phyloP scores from a whole-genome alignment of 2,113 vertebrate species.

The Amblyopsis rosae region DNA sequence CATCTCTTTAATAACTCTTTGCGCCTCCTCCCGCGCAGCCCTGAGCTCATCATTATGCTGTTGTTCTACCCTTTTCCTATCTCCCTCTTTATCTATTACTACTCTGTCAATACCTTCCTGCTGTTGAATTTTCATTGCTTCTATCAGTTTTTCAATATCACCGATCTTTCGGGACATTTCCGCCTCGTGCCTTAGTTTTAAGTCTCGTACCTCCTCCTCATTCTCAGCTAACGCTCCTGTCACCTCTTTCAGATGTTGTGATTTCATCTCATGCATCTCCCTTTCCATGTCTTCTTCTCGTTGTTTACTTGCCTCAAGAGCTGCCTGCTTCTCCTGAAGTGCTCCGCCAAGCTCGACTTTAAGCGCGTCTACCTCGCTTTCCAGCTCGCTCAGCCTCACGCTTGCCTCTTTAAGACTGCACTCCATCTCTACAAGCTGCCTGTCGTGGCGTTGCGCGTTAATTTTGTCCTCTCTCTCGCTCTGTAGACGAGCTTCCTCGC shows the following conservation, averaged over 20 bases:
- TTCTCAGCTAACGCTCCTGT: slow-evolving; percentile 22
- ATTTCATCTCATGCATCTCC: slow-evolving; percentile 34
- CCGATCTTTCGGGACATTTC: slow-evolving; percentile 24
- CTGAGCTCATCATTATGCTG: slow-evolving; percentile 21
- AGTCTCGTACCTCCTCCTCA: slow-evolving; percentile 10
- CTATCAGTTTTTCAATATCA: slow-evolving; percentile 5
- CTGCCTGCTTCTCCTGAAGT: slow-evolving; percentile 30
- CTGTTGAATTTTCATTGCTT: slow-evolving; percentile 19
- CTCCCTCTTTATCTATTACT: slow-evolving; percentile 32
- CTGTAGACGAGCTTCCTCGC: slow-evolving; percentile 7
- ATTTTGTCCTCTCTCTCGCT: background rate
- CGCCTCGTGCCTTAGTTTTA: slow-evolving; percentile 27
- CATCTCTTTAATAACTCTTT: slow-evolving; percentile 32
- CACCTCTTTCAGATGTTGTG: slow-evolving; percentile 20
- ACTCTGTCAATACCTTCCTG: slow-evolving; percentile 30
- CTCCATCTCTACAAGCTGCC: slow-evolving; percentile 19
- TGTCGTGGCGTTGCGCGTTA: slow-evolving; percentile 33
- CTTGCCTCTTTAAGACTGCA: slow-evolving; percentile 40
- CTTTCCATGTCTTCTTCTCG: slow-evolving; percentile 22
- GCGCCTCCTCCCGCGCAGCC: slow-evolving; percentile 16
- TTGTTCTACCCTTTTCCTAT: slow-evolving; percentile 26
- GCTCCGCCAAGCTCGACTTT: slow-evolving; percentile 7
- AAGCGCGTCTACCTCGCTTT: slow-evolving; percentile 42
- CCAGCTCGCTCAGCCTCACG: slow-evolving; percentile 36
- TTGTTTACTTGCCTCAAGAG: background rate